Evolutionary conservation across 1,140 invertebrate species (phyloP), one percentile per base, ranked within the genome.

Genomic region (Solenopsis fugax): DNA sequence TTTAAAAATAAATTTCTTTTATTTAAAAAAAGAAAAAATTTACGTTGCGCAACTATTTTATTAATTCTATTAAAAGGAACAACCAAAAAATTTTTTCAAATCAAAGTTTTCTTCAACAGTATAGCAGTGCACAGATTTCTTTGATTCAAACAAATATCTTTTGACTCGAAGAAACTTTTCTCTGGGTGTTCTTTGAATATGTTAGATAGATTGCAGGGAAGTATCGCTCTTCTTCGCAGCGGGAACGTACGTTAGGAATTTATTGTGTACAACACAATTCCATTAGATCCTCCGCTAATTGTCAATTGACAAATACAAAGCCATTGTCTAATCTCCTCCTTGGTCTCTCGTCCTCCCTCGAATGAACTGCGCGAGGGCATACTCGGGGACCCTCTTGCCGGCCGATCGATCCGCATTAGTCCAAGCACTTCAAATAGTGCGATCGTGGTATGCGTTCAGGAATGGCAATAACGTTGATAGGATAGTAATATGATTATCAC

Each of bases 401-500:
- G 75, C 71, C 84, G 90, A 91, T 91, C 91, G 91, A 91, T 91
- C 81, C 82, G 72, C 73, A 60, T 90, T 91, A 92, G 89, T 91
- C 92, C 92, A 91, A 92, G 90, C 92, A 93, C 92, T 93, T 92
- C 91, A 92, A 93, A 92, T 92, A 90, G 90, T 89, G 89, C 85
- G 91, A 93, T 89, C 88, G 81, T 89, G 87, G 91, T 78, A 91
- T 91, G 90, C 90, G 69, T 89, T 71, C 87, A 93, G 93, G 92
- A 93, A 93, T 93, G 93, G 92, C 93, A 93, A 93, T 93, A 93
- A 92, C 93, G 92, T 92, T 93, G 93, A 93, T 93, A 93, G 93
- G 92, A 93, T 93, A 91, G 93, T 93, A 93, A 93, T 93, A 93
- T 93, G 92, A 93, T 93, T 93, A 93, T 93, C 93, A 93, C 93